These are phyloP conservation scores for Cephus cinctus DNA, from an alignment of 1,140 invertebrate genomes.

Conservation along the genomic window DNA sequence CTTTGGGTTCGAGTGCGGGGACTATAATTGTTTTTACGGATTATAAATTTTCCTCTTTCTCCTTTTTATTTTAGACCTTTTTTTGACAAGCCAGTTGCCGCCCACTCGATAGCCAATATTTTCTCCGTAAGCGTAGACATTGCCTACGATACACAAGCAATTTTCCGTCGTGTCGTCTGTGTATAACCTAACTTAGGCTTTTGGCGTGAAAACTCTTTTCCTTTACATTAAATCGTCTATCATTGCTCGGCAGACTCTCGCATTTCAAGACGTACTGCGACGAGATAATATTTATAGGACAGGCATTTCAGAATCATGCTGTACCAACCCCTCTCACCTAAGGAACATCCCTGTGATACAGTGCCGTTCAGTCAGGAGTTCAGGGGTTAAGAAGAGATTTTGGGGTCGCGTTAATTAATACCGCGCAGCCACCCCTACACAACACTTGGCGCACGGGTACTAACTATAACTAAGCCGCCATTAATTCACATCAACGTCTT, in stretches of 20 bases:
- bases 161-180: too few relatives aligned
- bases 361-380: slow-evolving; percentile 24
- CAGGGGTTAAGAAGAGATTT: slow-evolving; percentile 25
- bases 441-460: neutral
- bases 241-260: slow-evolving; percentile 24
- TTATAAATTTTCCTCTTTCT: slow-evolving; percentile 44
- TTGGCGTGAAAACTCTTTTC: too few relatives aligned
- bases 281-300: slow-evolving; percentile 31
- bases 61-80: slow-evolving; percentile 4
- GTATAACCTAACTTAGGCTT: too few relatives aligned
- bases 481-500: slow-evolving; percentile 58
- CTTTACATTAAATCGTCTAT: too few relatives aligned
- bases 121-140: too few relatives aligned
- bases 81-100: too few relatives aligned
- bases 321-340: slow-evolving; percentile 12
- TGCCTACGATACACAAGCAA: too few relatives aligned
- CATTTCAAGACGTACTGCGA: slow-evolving; percentile 15
- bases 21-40: slow-evolving; percentile 48
- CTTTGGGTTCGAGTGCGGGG: slow-evolving; percentile 14
- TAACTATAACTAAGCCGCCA: slow-evolving; percentile 46
- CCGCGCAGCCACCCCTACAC: slow-evolving; percentile 16
- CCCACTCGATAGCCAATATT: too few relatives aligned
- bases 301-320: slow-evolving; percentile 21
- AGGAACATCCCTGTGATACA: slow-evolving; percentile 27
- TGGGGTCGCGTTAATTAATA: slow-evolving; percentile 26